phyloP scores from a whole-genome alignment of 1,140 invertebrate species.

The Coenobita brevimanus region DNA sequence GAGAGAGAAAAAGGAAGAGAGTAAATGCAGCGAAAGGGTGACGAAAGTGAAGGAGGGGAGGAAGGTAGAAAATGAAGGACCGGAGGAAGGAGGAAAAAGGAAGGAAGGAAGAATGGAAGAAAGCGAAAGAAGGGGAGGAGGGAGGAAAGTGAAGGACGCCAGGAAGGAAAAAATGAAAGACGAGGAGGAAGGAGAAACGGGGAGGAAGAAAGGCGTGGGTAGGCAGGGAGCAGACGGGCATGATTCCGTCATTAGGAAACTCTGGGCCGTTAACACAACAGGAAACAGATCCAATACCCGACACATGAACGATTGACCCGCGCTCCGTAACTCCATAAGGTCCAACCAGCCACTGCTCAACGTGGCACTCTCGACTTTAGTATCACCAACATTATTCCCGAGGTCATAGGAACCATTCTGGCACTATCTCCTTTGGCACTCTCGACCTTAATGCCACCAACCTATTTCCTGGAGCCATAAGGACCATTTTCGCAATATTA shows the following conservation, averaged over 20 bases:
- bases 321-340: neutral
- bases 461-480: no score
- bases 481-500: no score
- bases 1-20: neutral
- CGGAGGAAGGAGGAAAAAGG: neutral
- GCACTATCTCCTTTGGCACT: no score
- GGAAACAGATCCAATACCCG: slow-evolving; percentile 61
- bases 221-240: neutral
- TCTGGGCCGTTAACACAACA: slow-evolving; percentile 58
- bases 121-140: neutral
- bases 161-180: neutral
- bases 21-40: neutral
- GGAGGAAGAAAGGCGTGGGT: neutral
- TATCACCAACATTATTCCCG: no score
- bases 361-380: no score
- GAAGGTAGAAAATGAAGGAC: neutral
- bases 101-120: neutral
- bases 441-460: no score
- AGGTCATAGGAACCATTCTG: no score
- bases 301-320: slow-evolving; percentile 42
- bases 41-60: neutral
- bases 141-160: neutral
- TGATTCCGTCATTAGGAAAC: slow-evolving; percentile 47
- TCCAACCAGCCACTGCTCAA: no score
- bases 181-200: neutral